Evolutionary conservation across 2,113 vertebrate genomes (phyloP).

Genomic region (Colaptes auratus): DNA sequence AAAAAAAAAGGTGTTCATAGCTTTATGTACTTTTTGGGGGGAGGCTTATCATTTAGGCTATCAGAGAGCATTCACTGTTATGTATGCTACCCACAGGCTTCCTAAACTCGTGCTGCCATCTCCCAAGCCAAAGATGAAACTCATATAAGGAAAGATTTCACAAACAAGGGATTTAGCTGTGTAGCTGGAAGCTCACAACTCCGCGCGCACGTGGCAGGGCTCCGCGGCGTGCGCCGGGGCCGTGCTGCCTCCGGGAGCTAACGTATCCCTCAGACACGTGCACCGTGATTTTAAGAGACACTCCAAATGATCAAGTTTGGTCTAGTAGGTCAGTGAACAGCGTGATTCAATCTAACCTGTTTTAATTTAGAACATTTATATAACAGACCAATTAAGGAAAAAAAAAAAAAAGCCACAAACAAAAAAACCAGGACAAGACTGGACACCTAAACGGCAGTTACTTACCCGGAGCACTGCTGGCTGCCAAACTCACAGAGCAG

Average conservation of each 20-base stretch:
- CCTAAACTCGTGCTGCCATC: constrained; percentile 64
- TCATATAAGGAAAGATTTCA: constrained; percentile 58
- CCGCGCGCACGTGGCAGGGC: constrained; percentile 58
- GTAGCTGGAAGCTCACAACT: constrained; percentile 68
- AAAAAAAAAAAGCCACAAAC: not conserved
- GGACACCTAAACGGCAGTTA: constrained; percentile 11
- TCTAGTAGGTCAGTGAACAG: constrained; percentile 71
- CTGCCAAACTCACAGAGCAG: not conserved
- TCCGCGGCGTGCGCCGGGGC: constrained; percentile 17
- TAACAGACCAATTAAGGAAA: constrained; percentile 60
- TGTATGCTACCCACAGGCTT: constrained; percentile 63
- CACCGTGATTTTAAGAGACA: constrained; percentile 60
- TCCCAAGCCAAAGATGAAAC: constrained; percentile 57
- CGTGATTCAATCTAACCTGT: constrained; percentile 78
- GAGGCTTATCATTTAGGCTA: constrained; percentile 77
- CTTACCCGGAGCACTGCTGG: not conserved
- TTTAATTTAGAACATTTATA: constrained; percentile 79
- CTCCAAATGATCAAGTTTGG: constrained; percentile 66
- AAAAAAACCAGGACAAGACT: constrained; percentile 68
- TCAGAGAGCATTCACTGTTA: constrained; percentile 64
- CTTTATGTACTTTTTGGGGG: constrained; percentile 70
- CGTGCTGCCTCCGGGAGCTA: constrained; percentile 26
- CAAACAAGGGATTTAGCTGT: constrained; percentile 71
- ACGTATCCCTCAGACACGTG: constrained; percentile 56
- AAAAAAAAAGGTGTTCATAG: constrained; percentile 58